Percentiles rank a stretch among this genome's conserved stretches.
phyloP scores from a whole-genome alignment of 2,888 invertebrate genomes.

The Drosophila borealis region DNA sequence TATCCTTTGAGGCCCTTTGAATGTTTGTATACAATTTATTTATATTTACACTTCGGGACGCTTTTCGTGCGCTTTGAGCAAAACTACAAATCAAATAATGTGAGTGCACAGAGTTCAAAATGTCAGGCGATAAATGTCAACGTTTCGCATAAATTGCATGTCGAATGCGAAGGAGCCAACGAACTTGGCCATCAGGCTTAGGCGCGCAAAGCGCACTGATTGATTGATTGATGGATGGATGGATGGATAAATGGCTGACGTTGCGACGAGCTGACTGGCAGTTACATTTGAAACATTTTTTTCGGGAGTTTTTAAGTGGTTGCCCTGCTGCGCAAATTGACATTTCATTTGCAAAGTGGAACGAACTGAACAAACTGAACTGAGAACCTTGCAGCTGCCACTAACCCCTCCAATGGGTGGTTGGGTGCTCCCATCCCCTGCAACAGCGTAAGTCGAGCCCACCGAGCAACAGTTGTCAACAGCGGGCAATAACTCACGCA shows the following conservation, averaged over 20 bases:
- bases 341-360: slow-evolving; percentile 49
- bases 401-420: background rate
- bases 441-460: background rate
- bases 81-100: slow-evolving; percentile 53
- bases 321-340: slow-evolving; percentile 38
- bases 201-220: slow-evolving; percentile 42
- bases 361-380: slow-evolving; percentile 2
- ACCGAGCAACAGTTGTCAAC: slow-evolving; percentile 53
- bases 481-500: slow-evolving; percentile 35
- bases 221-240: slow-evolving; percentile 62
- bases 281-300: slow-evolving; percentile 33
- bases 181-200: slow-evolving; percentile 31
- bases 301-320: slow-evolving; percentile 41
- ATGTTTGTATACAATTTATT: slow-evolving; percentile 66
- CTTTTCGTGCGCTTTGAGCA: slow-evolving; percentile 20
- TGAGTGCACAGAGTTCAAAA: slow-evolving; percentile 32
- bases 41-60: slow-evolving; percentile 42
- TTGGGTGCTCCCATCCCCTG: background rate
- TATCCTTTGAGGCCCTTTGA: slow-evolving; percentile 59
- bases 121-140: slow-evolving; percentile 73
- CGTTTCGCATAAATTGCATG: slow-evolving; percentile 77
- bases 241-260: slow-evolving; percentile 34
- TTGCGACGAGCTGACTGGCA: slow-evolving; percentile 19
- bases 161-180: slow-evolving; percentile 42
- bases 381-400: slow-evolving; percentile 17